A percentile compares a stretch with the other conserved stretches of the same genome.
phyloP scores from a whole-genome alignment of 1,140 invertebrate species.

The Heliothis subflexa region DNA sequence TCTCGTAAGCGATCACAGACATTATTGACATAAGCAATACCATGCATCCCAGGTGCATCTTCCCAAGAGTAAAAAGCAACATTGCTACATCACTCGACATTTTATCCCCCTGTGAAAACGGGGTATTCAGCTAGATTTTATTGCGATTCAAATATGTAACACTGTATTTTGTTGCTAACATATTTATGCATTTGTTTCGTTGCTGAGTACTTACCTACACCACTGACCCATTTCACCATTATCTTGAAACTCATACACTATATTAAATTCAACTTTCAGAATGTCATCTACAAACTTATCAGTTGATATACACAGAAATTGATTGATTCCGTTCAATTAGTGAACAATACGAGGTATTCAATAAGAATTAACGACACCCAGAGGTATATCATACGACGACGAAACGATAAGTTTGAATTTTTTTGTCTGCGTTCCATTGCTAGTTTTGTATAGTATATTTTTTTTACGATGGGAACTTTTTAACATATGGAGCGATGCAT shows the following conservation, averaged over 20 bases:
- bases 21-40: too few relatives aligned
- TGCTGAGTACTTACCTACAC: too few relatives aligned
- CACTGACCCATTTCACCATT: neutral
- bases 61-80: too few relatives aligned
- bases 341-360: conserved; percentile 54
- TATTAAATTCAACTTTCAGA: conserved; percentile 13
- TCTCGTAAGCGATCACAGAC: too few relatives aligned
- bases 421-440: conserved; percentile 13
- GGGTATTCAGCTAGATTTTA: too few relatives aligned
- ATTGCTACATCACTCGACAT: too few relatives aligned
- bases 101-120: too few relatives aligned
- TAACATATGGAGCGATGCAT: conserved; percentile 1
- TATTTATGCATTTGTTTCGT: neutral
- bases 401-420: conserved; percentile 1
- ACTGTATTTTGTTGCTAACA: neutral
- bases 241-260: neutral
- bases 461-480: neutral
- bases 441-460: neutral
- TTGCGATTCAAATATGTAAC: neutral
- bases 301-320: conserved; percentile 50
- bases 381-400: neutral
- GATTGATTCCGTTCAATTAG: conserved; percentile 61
- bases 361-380: conserved; percentile 58
- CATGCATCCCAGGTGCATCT: too few relatives aligned
- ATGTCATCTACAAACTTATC: conserved; percentile 17